A percentile compares a stretch with the other conserved stretches of the same genome.
phyloP scores from a whole-genome alignment of 2,888 invertebrate species.

The Dicranocentrus wangi region DNA sequence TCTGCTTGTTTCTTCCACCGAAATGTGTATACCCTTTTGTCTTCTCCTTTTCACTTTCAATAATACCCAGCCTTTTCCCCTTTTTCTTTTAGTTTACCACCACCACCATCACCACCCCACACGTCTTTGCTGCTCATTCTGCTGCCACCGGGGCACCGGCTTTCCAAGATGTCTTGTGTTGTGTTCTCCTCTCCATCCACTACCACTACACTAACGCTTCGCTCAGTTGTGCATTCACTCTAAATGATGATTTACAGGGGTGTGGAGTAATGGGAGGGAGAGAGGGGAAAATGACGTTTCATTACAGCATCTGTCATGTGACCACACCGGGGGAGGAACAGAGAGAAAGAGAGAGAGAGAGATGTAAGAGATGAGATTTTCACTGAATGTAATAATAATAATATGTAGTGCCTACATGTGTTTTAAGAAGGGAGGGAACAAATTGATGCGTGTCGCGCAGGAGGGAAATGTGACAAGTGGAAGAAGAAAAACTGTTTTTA shows the following conservation, averaged over 20 bases:
- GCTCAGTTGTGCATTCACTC: neutral
- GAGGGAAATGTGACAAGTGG: neutral
- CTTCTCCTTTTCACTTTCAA: constrained; percentile 23
- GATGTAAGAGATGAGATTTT: neutral
- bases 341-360: neutral
- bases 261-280: neutral
- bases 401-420: too few species aligned
- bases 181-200: too few species aligned
- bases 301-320: constrained; percentile 6
- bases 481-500: neutral
- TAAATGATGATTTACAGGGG: constrained; percentile 15
- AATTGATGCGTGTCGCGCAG: neutral
- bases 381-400: too few species aligned
- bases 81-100: too few species aligned
- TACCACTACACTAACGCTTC: too few species aligned
- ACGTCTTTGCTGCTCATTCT: neutral
- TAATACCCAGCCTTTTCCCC: neutral
- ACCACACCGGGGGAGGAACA: neutral
- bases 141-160: neutral
- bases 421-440: neutral
- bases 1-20: constrained; percentile 16
- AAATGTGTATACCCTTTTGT: constrained; percentile 27
- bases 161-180: neutral
- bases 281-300: neutral
- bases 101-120: too few species aligned